Evolutionary conservation across 2,888 invertebrate genomes (phyloP), one percentile per base, ranked within the genome.

Genomic region (Sesia bembeciformis): DNA sequence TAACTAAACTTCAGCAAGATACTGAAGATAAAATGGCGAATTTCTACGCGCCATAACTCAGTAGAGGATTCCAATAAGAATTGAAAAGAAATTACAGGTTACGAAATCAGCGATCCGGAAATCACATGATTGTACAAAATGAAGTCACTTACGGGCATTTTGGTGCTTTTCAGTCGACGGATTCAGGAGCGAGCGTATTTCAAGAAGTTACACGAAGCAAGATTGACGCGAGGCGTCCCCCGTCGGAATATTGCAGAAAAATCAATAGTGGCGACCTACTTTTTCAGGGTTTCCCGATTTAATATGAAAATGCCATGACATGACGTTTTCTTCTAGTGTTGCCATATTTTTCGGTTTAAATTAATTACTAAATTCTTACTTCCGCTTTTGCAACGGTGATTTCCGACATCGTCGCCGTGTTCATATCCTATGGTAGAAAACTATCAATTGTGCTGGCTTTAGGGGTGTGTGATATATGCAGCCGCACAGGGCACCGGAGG

Each of bases 191-290:
- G 65, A 70, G 66, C 72, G 62, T 67, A 50, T 38, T 50, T 50
- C 39, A 50, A 7, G 7, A 71, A 64, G 64, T 61, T 63, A 62
- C 62, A 23, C 23, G 23, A 59, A 62, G 62, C 66, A 64, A 55
- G 55, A 53, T 52, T 49, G 58, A 23, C 68, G 70, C 69, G 66
- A 68, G 57, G 63, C 65, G 58, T 62, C 70, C 6, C 65, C 64
- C 60, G 69, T 70, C 78, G 66, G 72, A 76, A 73, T 76, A 74
- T 69, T 75, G 62, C 62, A 65, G 66, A 79, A 85, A 85, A 87
- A 85, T 86, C 86, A 81, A 84, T 86, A 81, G 67, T 63, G 72
- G 66, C 80, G 81, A 85, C 84, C 85, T 84, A 84, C 74, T 83
- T 83, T 78, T 67, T 70, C 70, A 53, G 56, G 56, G 58, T 69